A percentile compares a stretch with the other conserved stretches of the same genome.
phyloP scores from a whole-genome alignment of 2,797 vertebrate species.

The Tokudaia muenninki region DNA sequence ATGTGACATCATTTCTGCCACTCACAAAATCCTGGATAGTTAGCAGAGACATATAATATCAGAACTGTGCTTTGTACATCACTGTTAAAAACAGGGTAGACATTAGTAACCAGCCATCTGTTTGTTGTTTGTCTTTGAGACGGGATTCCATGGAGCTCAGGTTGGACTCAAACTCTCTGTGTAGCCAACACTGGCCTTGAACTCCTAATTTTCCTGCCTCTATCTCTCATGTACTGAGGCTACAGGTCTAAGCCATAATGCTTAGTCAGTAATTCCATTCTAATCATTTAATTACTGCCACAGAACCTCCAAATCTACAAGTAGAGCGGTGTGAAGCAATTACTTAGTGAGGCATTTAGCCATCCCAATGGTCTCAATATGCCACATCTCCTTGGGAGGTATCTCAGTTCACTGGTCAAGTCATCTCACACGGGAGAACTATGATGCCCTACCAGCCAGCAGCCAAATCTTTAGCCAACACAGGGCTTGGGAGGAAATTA shows the following conservation, averaged over 20 bases:
- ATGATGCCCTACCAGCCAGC: neutral
- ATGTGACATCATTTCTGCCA: conserved; percentile 38
- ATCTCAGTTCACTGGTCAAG: neutral
- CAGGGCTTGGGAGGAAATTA: conserved; percentile 4
- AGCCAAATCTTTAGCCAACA: neutral
- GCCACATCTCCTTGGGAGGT: neutral
- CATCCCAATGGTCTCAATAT: neutral
- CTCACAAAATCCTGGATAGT: neutral
- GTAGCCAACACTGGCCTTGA: neutral
- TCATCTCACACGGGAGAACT: neutral
- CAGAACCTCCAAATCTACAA: neutral
- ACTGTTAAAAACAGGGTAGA: neutral
- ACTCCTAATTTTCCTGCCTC: neutral
- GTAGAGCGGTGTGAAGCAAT: neutral
- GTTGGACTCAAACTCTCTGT: neutral
- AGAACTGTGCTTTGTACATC: conserved; percentile 9
- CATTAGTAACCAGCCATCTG: neutral
- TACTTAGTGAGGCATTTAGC: neutral
- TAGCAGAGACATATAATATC: neutral
- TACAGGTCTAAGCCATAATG: neutral
- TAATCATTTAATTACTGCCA: neutral
- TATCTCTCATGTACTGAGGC: neutral
- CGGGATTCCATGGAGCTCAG: too few species aligned
- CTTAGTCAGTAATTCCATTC: neutral
- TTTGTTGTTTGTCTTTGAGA: neutral